phyloP scores from a whole-genome alignment of 2,113 vertebrate species.

The Merops nubicus region DNA sequence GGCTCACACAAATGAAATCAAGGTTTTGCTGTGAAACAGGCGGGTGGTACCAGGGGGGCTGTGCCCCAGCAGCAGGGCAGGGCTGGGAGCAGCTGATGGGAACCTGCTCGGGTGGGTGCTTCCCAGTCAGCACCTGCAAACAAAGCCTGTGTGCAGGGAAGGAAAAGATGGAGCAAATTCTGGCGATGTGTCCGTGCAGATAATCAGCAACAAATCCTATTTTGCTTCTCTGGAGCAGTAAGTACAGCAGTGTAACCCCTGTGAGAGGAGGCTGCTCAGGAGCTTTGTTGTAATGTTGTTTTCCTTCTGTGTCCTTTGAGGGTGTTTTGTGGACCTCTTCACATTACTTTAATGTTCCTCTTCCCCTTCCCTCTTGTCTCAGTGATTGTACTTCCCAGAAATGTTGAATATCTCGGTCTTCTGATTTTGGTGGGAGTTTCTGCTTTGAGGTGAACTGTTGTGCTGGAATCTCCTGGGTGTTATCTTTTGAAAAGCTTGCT shows the following conservation, averaged over 20 bases:
- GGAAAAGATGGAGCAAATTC: background rate
- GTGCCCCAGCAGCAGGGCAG: background rate
- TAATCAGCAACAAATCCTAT: background rate
- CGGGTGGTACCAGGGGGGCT: fast-evolving
- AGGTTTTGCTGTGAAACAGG: background rate
- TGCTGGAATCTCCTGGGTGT: background rate
- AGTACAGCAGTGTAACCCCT: background rate
- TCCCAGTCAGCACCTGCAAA: background rate
- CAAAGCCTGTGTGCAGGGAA: background rate
- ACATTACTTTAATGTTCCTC: background rate
- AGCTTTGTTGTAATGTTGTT: background rate
- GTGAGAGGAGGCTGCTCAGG: background rate
- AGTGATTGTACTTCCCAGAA: background rate
- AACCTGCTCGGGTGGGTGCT: background rate
- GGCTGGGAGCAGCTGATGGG: background rate
- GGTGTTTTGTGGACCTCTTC: background rate
- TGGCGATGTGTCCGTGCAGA: background rate
- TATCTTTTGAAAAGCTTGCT: background rate
- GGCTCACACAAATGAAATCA: background rate
- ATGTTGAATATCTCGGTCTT: background rate
- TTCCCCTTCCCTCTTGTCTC: background rate
- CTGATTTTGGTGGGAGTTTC: background rate
- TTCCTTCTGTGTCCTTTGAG: background rate
- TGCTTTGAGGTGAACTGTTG: background rate
- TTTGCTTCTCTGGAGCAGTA: background rate